phyloP scores from a whole-genome alignment of 2,888 invertebrate genomes.

The Pseudoips prasinana region DNA sequence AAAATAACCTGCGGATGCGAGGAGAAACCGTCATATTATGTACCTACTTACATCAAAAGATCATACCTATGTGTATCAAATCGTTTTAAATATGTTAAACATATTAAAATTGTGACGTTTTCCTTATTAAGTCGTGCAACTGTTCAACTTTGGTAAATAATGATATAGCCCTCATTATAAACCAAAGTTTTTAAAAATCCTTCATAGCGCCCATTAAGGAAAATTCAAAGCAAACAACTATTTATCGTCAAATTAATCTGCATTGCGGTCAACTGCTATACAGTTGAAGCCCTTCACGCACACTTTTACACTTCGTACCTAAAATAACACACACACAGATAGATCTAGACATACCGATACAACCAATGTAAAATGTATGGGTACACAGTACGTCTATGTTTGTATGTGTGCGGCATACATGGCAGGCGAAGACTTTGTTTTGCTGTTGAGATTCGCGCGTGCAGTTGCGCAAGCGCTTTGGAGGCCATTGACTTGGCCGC shows the following conservation, averaged over 20 bases:
- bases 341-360: constrained; percentile 45
- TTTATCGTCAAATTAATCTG: constrained; percentile 71
- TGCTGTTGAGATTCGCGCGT: constrained; percentile 80
- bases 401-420: constrained; percentile 11
- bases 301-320: constrained; percentile 33
- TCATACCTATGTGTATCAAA: too few relatives aligned
- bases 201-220: constrained; percentile 55
- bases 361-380: constrained; percentile 36
- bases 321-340: constrained; percentile 30
- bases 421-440: constrained; percentile 65
- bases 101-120: too few relatives aligned
- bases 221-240: constrained; percentile 59
- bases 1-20: too few relatives aligned
- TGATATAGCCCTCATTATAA: too few relatives aligned
- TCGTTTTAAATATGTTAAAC: too few relatives aligned
- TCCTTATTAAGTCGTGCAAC: too few relatives aligned
- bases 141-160: too few relatives aligned
- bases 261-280: constrained; percentile 61
- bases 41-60: too few relatives aligned
- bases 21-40: too few relatives aligned
- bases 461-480: constrained; percentile 77
- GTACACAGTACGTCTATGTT: constrained; percentile 31
- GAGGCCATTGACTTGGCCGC: constrained; percentile 79
- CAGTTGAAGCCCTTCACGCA: constrained; percentile 67
- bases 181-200: too few relatives aligned